These are phyloP conservation scores for Zootoca vivipara DNA, from an alignment of 2,113 vertebrate genomes.

Conservation along the genomic window DNA sequence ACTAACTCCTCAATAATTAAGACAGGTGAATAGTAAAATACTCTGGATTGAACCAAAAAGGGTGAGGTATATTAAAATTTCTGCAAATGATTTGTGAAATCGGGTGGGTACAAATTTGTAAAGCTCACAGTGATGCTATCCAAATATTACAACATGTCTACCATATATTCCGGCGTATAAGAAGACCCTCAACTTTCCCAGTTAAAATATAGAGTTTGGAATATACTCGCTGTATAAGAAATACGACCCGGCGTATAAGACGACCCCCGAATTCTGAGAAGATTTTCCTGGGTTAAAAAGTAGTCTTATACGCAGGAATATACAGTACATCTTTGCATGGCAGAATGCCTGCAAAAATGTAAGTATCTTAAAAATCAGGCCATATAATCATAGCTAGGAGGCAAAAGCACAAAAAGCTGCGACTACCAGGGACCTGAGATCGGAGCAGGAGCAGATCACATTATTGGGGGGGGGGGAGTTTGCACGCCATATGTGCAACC, in stretches of 20 bases:
- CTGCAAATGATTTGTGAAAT: not conserved
- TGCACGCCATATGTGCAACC: not conserved
- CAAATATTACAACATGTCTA: not conserved
- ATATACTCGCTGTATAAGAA: too few species aligned
- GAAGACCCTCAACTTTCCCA: too few species aligned
- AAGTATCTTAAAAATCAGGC: not conserved
- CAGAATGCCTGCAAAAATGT: not conserved
- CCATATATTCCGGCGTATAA: too few species aligned
- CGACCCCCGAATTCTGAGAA: too few species aligned
- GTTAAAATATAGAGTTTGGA: too few species aligned
- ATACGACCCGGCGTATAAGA: too few species aligned
- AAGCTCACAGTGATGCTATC: not conserved
- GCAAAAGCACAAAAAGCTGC: not conserved
- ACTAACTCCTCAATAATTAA: not conserved
- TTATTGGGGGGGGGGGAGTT: not conserved
- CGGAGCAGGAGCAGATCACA: not conserved
- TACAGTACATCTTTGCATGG: not conserved
- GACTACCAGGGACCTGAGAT: not conserved
- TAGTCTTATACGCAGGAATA: too few species aligned
- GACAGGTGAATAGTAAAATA: accelerated
- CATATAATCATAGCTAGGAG: not conserved
- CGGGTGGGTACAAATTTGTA: not conserved
- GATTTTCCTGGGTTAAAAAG: too few species aligned
- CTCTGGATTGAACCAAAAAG: not conserved
- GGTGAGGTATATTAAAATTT: too few species aligned